Percentiles rank a stretch among this genome's conserved stretches.
phyloP scores from a whole-genome alignment of 2,888 invertebrate genomes.

The Hydrotaea diabolus region DNA sequence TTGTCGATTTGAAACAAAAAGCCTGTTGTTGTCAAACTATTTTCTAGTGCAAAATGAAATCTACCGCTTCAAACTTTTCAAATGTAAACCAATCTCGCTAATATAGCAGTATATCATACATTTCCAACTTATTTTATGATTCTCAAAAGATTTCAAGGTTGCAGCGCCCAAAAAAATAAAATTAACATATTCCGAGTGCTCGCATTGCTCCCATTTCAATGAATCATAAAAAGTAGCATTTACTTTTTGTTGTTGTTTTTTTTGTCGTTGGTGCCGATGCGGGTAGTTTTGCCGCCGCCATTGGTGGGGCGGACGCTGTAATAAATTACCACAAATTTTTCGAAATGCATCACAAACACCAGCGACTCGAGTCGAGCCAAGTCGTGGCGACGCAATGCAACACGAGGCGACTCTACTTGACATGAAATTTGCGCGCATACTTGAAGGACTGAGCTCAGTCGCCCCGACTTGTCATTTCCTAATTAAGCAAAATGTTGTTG shows the following conservation, averaged over 20 bases:
- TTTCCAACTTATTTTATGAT: background rate
- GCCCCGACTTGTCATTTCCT: constrained; percentile 62
- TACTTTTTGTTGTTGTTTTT: background rate
- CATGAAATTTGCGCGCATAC: background rate
- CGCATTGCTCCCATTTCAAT: constrained; percentile 45
- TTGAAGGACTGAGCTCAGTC: constrained; percentile 13
- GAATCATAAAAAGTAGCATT: constrained; percentile 49
- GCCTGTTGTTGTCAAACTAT: no score
- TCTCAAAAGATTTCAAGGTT: background rate
- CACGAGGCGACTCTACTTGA: background rate
- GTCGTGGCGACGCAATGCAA: background rate
- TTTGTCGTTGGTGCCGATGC: background rate
- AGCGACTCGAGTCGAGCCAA: background rate
- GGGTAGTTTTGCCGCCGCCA: no score
- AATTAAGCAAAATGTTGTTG: constrained; percentile 56
- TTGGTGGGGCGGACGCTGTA: background rate
- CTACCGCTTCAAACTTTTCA: no score
- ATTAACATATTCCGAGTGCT: background rate
- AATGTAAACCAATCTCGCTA: no score
- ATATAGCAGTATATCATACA: background rate
- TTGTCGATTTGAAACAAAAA: no score
- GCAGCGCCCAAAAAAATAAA: background rate
- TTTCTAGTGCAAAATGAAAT: no score
- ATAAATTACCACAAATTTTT: constrained; percentile 30
- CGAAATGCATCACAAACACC: background rate